Evolutionary conservation across 2,797 vertebrate species (phyloP).

Genomic region (Dallia pectoralis): DNA sequence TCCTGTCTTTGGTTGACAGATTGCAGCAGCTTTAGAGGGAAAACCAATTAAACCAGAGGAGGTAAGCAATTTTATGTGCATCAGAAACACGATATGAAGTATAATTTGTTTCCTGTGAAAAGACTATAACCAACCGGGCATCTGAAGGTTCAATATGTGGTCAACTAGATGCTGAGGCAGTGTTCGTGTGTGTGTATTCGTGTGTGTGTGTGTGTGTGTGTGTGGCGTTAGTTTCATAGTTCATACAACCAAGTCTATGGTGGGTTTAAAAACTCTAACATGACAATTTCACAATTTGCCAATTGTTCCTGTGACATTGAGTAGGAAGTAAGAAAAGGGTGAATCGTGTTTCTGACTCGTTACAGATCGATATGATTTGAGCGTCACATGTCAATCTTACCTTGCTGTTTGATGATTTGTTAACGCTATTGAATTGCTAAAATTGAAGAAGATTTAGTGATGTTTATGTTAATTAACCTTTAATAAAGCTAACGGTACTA

Average conservation of each 20-base stretch:
- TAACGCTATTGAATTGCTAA: neutral
- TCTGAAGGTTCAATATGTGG: neutral
- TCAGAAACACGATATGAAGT: neutral
- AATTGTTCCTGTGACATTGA: neutral
- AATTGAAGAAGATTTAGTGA: neutral
- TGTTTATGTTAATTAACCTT: neutral
- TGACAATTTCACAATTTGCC: neutral
- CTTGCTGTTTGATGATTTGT: neutral
- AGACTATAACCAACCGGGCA: neutral
- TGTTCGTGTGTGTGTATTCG: neutral
- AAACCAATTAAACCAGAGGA: constrained; percentile 60
- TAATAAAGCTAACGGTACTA: constrained; percentile 7
- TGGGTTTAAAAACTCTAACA: neutral
- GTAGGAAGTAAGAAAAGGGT: neutral
- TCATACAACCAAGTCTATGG: neutral
- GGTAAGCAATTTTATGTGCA: constrained; percentile 60
- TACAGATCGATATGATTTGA: neutral
- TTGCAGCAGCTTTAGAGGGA: constrained; percentile 79
- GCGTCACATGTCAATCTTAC: neutral
- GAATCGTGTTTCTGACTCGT: neutral
- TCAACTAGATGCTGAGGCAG: neutral
- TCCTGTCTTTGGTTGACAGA: constrained; percentile 71
- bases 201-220: neutral
- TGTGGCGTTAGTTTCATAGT: neutral
- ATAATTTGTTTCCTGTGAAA: neutral